Base-by-base conservation (phyloP, 2,888 invertebrate species). In the Aphodius sticticus region DNA sequence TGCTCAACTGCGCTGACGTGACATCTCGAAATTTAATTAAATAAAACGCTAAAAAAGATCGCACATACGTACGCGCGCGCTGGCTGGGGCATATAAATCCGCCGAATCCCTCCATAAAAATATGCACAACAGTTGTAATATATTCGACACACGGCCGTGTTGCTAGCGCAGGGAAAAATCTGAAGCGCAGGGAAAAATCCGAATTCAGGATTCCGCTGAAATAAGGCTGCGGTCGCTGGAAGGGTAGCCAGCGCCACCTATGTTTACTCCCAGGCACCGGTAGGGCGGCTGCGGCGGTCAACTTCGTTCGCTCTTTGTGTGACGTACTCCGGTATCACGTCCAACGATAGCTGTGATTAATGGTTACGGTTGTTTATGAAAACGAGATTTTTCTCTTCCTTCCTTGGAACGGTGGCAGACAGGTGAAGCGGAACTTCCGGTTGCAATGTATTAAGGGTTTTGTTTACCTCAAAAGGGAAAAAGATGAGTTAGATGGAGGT, bases 351-450 rank as follows among this genome's bases (percentile, higher is more conserved):
- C 53, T 9, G 87, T 88, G 88, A 88, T 88, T 88, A 88, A 88
- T 88, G 87, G 85, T 85, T 84, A 76, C 69, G 84, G 82, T 84
- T 85, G 88, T 88, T 87, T 87, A 87, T 87, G 87, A 87, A 87
- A 88, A 87, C 86, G 87, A 86, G 87, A 86, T 88, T 88, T 87
- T 87, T 86, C 53, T 9, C 53, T 53, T 53, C 53, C 53, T 53
- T 53, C 53, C 53, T 53, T 53, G 53, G 12, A 53, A 53, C 53
- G 53, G 7, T 5, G 53, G 53, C 7, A 53, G 53, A 12, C 53
- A 53, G 53, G 53, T 53, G 53, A 53, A 53, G 1, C 3, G 26
- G 26, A 26, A 3, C 26, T 26, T 26, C 26, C 26, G 26, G 26
- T 53, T 53, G 53, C 12, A 53, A 1, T 53, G 53, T 53, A 53